Percentiles rank a stretch among this genome's conserved stretches.
These are phyloP conservation scores for Trichonephila clavata DNA, from an alignment of 1,140 invertebrate genomes.

Conservation along the genomic window DNA sequence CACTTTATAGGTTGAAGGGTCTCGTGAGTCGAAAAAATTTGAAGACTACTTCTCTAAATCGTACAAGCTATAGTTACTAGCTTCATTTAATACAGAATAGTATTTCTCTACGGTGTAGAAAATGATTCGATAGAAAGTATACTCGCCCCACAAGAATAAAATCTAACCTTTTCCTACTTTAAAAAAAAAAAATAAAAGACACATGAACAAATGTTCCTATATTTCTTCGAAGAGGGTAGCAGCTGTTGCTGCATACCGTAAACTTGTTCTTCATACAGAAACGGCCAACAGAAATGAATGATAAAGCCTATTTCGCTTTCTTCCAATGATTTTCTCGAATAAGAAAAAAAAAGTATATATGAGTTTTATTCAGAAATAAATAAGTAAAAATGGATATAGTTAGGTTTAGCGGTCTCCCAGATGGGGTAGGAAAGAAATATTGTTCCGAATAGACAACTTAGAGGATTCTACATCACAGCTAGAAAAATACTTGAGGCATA, in stretches of 20 bases:
- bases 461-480: neutral
- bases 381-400: neutral
- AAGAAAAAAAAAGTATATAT: neutral
- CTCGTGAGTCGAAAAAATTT: no score
- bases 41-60: no score
- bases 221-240: constrained; percentile 10
- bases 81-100: no score
- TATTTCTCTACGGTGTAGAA: neutral
- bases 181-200: neutral
- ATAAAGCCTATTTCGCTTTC: neutral
- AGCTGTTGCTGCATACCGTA: constrained; percentile 25
- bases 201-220: neutral
- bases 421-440: no score
- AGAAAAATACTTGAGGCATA: neutral
- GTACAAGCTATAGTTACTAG: no score
- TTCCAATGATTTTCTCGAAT: neutral
- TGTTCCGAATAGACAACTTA: neutral
- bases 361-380: constrained; percentile 1
- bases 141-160: neutral
- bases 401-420: neutral
- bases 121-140: neutral
- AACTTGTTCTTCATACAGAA: neutral
- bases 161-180: neutral
- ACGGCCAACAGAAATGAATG: constrained; percentile 26
- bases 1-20: no score